Percentiles rank a stretch among this genome's conserved stretches.
Evolutionary conservation across 2,113 vertebrate species (phyloP).

Genomic region (Tupaia tana): DNA sequence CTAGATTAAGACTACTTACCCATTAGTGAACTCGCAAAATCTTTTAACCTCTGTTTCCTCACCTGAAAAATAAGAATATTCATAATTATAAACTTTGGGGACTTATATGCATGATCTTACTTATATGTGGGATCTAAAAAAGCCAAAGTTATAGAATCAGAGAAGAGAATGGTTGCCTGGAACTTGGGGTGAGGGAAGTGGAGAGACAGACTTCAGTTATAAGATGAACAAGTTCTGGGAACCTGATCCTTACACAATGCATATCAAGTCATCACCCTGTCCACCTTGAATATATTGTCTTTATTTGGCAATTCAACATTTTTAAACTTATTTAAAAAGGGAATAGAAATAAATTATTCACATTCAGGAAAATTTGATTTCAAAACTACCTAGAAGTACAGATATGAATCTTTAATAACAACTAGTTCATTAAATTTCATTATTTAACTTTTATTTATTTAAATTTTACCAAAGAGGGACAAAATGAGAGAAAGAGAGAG

Average conservation of each 20-base stretch:
- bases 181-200: neutral
- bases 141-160: neutral
- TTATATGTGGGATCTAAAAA: neutral
- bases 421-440: constrained; percentile 44
- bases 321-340: neutral
- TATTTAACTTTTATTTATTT: neutral
- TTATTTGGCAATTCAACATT: neutral
- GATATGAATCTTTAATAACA: neutral
- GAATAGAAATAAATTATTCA: neutral
- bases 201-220: neutral
- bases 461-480: too few relatives aligned
- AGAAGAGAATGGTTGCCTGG: neutral
- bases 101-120: neutral
- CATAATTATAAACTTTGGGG: neutral
- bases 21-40: neutral
- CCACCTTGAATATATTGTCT: neutral
- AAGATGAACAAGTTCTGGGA: neutral
- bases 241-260: neutral
- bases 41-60: neutral
- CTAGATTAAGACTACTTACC: neutral
- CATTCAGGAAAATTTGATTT: neutral
- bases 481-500: too few relatives aligned
- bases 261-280: neutral
- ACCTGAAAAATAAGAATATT: constrained; percentile 3
- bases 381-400: neutral